Evolutionary conservation across 2,113 vertebrate species (phyloP), one percentile per base, ranked within the genome.

Genomic region (Alces alces): DNA sequence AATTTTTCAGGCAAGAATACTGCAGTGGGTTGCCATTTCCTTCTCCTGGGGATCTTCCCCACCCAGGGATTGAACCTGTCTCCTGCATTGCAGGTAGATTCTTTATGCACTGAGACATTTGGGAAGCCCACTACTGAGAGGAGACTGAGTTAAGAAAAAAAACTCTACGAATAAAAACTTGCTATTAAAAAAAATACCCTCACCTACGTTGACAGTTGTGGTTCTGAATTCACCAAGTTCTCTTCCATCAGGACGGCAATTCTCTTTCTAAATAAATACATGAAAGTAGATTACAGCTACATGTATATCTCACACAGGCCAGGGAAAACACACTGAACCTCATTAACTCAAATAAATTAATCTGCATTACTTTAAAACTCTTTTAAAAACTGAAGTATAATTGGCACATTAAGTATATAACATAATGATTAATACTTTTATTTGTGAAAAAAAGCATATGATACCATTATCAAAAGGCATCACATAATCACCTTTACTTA

Each of bases 161-260:
- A 57, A 58, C 5, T 79, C 87, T 39, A 73, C 25, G 57, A 92
- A 47, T 60, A 88, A 88, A 84, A 94, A 94, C 36, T 61, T 43
- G 39, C 30, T n/a, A 60, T 3, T 70, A 33, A 66, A 80, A 47
- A 84, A 17, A 9, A 66, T 28, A 98, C 50, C 25, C 99, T 99
- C 96, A 99, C 99, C 99, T 97, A 99, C 99, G 96, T 99, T 99
- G 93, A 99, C 98, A n/a, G 99, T 99, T 17, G 99, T 99, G 83
- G 99, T 99, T 98, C 99, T 99, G 98, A 99, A 99, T 97, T 99
- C 99, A 87, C 98, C 99, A 95, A 99, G 98, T 93, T 99, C 99
- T 93, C 99, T 99, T 97, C 99, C 99, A 98, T 99, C 99, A 0
- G 99, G 99, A 36, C 99, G 99, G 97, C 99, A 99, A 98, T 99